Evolutionary conservation across 2,888 invertebrate genomes (phyloP).

Genomic region (Heteromyza rotundicornis): DNA sequence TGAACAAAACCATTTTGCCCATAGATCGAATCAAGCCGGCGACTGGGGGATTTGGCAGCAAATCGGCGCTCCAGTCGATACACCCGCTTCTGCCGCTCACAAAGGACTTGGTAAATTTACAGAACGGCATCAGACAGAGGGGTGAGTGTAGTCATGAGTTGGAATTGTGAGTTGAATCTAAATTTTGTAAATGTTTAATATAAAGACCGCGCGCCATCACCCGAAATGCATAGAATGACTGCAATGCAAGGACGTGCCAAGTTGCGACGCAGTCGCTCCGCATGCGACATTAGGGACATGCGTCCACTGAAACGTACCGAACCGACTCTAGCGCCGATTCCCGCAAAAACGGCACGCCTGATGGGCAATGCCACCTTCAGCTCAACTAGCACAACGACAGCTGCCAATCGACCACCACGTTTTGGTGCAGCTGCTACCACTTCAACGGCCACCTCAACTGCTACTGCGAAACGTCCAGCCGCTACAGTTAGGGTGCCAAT

Average conservation of each 20-base stretch:
- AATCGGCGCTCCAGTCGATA: conserved; percentile 21
- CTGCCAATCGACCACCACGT: conserved; percentile 20
- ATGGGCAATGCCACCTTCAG: conserved; percentile 15
- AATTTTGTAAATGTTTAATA: background rate
- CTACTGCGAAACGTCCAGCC: conserved; percentile 21
- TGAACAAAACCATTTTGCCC: conserved; percentile 50
- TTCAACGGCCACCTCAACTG: conserved; percentile 10
- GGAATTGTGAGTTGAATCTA: background rate
- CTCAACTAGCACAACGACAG: background rate
- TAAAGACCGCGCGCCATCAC: conserved; percentile 50
- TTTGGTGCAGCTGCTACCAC: conserved; percentile 21
- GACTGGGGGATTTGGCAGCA: conserved; percentile 25
- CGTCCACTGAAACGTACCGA: conserved; percentile 47
- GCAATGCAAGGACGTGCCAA: conserved; percentile 34
- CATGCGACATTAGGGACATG: conserved; percentile 48
- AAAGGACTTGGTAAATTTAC: conserved; percentile 39
- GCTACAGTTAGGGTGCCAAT: conserved; percentile 3
- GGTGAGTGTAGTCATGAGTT: conserved; percentile 35
- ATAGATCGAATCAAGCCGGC: conserved; percentile 53
- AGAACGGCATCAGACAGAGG: conserved; percentile 28
- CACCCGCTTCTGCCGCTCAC: conserved; percentile 34
- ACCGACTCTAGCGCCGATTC: conserved; percentile 48
- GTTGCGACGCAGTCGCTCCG: conserved; percentile 53
- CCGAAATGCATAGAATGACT: conserved; percentile 35
- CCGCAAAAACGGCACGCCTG: conserved; percentile 48